Base-by-base conservation (phyloP, 2,113 vertebrate species). In the Dipodomys spectabilis region DNA sequence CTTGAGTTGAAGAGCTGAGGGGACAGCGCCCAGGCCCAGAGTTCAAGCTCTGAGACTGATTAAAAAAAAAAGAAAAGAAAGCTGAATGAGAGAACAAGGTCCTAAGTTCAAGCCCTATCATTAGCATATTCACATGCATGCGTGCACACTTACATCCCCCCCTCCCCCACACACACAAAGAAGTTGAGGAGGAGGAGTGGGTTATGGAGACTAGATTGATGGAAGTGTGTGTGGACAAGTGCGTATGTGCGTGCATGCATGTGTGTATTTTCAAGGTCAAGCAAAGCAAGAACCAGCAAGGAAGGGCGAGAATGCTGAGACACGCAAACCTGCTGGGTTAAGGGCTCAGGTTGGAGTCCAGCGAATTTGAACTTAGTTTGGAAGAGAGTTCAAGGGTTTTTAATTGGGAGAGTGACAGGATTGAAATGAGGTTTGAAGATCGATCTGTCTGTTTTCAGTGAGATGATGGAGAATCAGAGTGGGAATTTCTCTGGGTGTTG, bases 241-340 rank as follows among this genome's bases (percentile, higher is more conserved):
- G 60, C 8, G 60, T 62, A 15, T 62, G 60, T 62, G 60, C 16
- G 3, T 3, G n/a, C 32, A n/a, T 72, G 23, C 3, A 69, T 1
- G 39, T 71, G 62, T 18, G 53, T 12, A 25, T 22, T 23, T 22
- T 60, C 45, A 19, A 28, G 60, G 16, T 49, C 45, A 15, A 28
- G 60, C n/a, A 35, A 6, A 9, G 16, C 20, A 0, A 30, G 68
- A 6, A 9, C 32, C 20, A 10, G 12, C n/a, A 68, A 28, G 49
- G 45, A 30, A 57, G 28, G 60, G 7, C 3, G 7, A 5, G 10
- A 10, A 16, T 9, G 4, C 5, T 1, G 5, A 5, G 45, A 15
- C 5, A 49, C 13, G 23, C 5, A 5, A 6, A 11, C 64, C 60
- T 62, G 25, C 8, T 25, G 9, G 27, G n/a, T 1, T 13, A 18